phyloP scores from a whole-genome alignment of 92 coral and sea anemone species.

The Heliopora coerulea region DNA sequence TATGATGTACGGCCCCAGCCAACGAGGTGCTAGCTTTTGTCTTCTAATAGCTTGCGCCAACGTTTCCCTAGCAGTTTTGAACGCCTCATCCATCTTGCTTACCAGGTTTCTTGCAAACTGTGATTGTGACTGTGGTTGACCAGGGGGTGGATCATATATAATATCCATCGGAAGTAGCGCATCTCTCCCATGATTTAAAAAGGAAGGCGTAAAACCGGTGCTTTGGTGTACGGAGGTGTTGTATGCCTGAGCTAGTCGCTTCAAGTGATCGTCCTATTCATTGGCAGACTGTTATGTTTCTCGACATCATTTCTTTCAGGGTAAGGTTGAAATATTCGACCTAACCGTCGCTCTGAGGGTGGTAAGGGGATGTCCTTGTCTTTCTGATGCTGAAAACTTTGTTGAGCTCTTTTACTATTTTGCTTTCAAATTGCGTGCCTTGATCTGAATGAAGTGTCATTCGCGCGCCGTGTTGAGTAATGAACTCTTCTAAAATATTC shows the following conservation, averaged over 20 bases:
- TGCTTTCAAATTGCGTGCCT: conserved; percentile 21
- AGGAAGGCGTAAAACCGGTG: conserved; percentile 41
- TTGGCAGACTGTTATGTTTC: conserved; percentile 5
- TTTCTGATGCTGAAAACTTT: conserved; percentile 32
- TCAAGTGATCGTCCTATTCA: conserved; percentile 42
- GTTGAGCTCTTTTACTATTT: conserved; percentile 32
- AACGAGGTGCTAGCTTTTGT: too few relatives aligned
- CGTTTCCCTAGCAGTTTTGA: conserved; percentile 7
- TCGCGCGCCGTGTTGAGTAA: neutral
- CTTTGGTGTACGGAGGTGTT: conserved; percentile 48
- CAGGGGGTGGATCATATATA: conserved; percentile 22
- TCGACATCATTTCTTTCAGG: conserved; percentile 28
- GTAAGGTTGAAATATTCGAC: conserved; percentile 36
- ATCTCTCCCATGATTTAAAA: conserved; percentile 41
- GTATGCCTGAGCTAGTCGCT: conserved; percentile 26
- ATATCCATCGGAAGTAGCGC: conserved; percentile 49
- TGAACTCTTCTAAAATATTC: too few relatives aligned
- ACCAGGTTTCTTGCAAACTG: conserved; percentile 25
- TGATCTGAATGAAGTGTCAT: neutral
- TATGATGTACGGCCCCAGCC: too few relatives aligned
- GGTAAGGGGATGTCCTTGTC: conserved; percentile 44
- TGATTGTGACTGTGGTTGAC: neutral
- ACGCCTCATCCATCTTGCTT: conserved; percentile 55
- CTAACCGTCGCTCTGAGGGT: conserved; percentile 33
- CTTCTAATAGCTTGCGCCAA: neutral